A percentile compares a stretch with the other conserved stretches of the same genome.
Evolutionary conservation across 2,113 vertebrate species (phyloP).

Genomic region (Limnothrissa miodon): DNA sequence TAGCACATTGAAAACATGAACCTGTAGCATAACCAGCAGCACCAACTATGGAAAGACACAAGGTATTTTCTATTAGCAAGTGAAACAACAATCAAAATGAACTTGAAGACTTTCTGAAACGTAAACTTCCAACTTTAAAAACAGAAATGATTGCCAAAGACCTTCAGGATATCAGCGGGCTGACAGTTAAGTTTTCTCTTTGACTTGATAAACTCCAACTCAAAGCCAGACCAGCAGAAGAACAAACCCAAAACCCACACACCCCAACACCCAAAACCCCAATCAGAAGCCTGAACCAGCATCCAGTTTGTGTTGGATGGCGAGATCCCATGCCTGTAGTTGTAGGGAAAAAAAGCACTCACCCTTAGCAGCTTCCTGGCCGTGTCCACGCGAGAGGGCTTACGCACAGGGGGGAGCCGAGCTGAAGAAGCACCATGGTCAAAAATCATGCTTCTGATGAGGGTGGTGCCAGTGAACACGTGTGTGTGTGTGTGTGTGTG

Average conservation of each 20-base stretch:
- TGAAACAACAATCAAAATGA: neutral
- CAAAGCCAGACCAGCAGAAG: neutral
- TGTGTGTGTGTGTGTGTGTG: neutral
- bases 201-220: neutral
- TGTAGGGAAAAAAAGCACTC: constrained; percentile 62
- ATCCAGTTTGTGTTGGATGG: neutral
- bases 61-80: neutral
- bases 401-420: constrained; percentile 65
- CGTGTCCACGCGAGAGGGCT: constrained; percentile 77
- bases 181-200: neutral
- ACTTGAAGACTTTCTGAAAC: neutral
- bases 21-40: neutral
- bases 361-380: constrained; percentile 87
- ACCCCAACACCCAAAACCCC: too few relatives aligned
- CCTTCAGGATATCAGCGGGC: neutral
- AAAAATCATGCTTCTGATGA: constrained; percentile 53
- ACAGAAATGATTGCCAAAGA: neutral
- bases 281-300: neutral
- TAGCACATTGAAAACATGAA: neutral
- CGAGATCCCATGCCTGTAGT: neutral
- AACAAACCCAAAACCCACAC: too few relatives aligned
- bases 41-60: neutral
- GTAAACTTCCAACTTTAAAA: neutral
- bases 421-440: constrained; percentile 60
- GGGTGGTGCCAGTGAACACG: neutral